Evolutionary conservation across 2,888 invertebrate species (phyloP).

Genomic region (Antheraea yamamai): DNA sequence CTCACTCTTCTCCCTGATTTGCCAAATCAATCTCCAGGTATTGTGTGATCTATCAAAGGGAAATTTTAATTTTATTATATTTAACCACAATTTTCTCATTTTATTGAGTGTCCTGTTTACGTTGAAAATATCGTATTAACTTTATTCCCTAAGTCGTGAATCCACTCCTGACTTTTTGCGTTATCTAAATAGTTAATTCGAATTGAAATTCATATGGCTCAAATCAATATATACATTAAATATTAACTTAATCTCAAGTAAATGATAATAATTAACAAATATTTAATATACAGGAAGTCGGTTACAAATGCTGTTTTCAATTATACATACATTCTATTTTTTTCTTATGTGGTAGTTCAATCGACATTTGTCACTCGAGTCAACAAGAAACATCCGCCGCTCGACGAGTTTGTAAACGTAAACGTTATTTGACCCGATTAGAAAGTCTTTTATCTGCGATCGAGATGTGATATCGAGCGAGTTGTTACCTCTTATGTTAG

Average conservation of each 20-base stretch:
- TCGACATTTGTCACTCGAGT: slow-evolving; percentile 41
- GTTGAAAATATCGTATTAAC: no score
- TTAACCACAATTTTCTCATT: no score
- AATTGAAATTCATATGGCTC: no score
- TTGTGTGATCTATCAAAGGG: no score
- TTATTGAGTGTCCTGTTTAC: no score
- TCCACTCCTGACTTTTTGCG: no score
- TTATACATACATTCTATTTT: slow-evolving; percentile 15
- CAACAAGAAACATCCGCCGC: slow-evolving; percentile 62
- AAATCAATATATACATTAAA: no score
- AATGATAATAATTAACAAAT: background rate
- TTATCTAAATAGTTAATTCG: background rate
- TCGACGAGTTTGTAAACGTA: slow-evolving; percentile 66
- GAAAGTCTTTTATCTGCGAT: slow-evolving; percentile 69
- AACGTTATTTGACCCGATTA: slow-evolving; percentile 74
- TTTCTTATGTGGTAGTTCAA: slow-evolving; percentile 42
- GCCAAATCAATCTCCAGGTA: no score
- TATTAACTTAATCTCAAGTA: background rate
- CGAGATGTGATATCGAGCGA: slow-evolving; percentile 64
- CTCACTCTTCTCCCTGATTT: no score
- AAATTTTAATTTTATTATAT: no score
- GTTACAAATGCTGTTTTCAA: slow-evolving; percentile 11
- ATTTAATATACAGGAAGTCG: slow-evolving; percentile 4
- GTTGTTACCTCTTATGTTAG: slow-evolving; percentile 44
- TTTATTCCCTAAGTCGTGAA: no score